Conservation (phyloP, 35 echinoderm and acorn worm species). For the Heliocidaris erythrogramma region DNA sequence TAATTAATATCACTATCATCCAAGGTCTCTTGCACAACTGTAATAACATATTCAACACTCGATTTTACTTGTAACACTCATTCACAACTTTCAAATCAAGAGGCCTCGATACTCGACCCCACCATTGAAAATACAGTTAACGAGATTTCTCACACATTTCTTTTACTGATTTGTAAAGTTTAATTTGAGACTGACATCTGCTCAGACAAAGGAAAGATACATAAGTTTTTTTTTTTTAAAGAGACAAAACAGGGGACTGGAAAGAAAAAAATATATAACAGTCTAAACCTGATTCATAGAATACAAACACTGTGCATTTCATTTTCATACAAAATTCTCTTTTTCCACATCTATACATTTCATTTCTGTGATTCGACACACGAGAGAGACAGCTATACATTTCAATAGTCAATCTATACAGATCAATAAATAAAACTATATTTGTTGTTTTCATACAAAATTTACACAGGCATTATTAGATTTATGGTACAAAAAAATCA, state of each 20-base stretch:
- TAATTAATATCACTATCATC: too few species aligned
- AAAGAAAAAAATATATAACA: not conserved
- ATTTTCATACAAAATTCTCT: slow-evolving; percentile 3
- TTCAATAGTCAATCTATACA: slow-evolving; percentile 26
- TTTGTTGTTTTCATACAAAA: slow-evolving; percentile 38
- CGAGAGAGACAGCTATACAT: not conserved
- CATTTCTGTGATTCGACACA: not conserved
- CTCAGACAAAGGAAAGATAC: not conserved
- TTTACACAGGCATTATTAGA: slow-evolving; percentile 33
- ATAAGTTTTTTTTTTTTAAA: not conserved
- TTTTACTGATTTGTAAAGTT: not conserved
- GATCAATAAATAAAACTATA: slow-evolving; percentile 41
- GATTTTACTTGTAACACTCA: too few species aligned
- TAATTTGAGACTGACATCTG: not conserved
- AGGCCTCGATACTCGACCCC: too few species aligned
- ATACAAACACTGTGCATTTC: not conserved
- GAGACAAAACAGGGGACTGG: not conserved
- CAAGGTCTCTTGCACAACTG: too few species aligned
- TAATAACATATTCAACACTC: too few species aligned
- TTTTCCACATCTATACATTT: not conserved
- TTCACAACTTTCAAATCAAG: too few species aligned
- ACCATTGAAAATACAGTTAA: not conserved
- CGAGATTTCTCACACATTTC: not conserved
- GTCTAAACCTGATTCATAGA: not conserved
- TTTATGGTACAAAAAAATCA: not conserved